Base-by-base conservation (phyloP, 2,888 invertebrate species). In the Flabesymbios commensalis region DNA sequence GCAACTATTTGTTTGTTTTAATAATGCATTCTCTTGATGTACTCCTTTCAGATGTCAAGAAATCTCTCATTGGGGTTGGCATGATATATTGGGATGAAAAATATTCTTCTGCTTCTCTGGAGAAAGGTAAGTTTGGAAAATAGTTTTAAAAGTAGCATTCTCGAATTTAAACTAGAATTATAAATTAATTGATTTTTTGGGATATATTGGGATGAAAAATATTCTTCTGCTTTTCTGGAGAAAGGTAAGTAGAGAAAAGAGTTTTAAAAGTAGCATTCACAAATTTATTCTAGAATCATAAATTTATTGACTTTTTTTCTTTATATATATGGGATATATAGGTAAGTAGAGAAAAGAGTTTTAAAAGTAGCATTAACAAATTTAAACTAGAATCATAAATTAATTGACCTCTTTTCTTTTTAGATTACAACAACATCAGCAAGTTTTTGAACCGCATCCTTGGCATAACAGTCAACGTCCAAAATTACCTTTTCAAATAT, bases 381-480 rank as follows among this genome's bases (percentile, higher is more conserved):
- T n/a, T n/a, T n/a, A n/a, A n/a, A n/a, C n/a, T n/a, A 36, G n/a
- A 36, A 36, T 36, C n/a, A 36, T 14, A 45, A 10, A 19, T 45
- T 22, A 45, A 19, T 45, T 45, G 45, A 45, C 14, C 2, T 57
- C 17, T 48, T 48, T 31, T 49, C n/a, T 42, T 31, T 59, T 14
- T 51, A 81, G 96, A 96, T 77, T 94, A 94, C 83, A 93, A 92
- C 84, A 95, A 95, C 82, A 97, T 99, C 88, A 93, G 94, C 66
- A 99, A 98, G 86, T 99, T 99, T 87, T 88, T 99, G 65, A 99
- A 99, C 84, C 81, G 88, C 55, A 94, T 99, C 76, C 87, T 99
- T 64, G 99, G 99, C 33, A 93, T 99, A 90, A 94, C 94, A 0
- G 98, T 99, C 3, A 93, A 94, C 54, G 85, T 98, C 55, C 99